phyloP scores from a whole-genome alignment of 2,113 vertebrate genomes.

The Cyanocitta stelleri region DNA sequence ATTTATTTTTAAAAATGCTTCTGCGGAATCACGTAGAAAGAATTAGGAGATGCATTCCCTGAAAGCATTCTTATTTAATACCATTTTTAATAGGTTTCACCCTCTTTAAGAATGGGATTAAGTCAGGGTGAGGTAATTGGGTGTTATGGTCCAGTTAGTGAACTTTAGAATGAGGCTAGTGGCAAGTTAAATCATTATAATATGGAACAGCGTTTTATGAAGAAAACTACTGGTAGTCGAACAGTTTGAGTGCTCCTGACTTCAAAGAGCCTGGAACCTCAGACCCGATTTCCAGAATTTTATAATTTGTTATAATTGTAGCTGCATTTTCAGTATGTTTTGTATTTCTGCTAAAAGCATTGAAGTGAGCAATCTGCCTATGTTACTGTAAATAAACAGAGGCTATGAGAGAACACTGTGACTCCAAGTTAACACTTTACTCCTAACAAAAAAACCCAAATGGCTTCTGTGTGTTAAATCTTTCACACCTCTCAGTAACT shows the following conservation, averaged over 20 bases:
- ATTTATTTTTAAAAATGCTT: not conserved
- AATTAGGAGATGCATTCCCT: not conserved
- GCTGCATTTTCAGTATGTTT: not conserved
- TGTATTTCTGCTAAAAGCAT: not conserved
- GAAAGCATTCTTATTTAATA: not conserved
- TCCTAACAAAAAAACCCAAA: not conserved
- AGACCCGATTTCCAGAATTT: not conserved
- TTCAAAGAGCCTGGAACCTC: constrained; percentile 26
- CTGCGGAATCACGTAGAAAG: not conserved
- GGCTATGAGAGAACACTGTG: not conserved
- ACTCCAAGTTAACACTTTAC: not conserved
- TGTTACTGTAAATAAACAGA: not conserved
- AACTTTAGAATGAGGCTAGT: not conserved
- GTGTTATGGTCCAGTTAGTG: not conserved
- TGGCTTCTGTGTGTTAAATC: not conserved
- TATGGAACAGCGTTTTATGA: not conserved
- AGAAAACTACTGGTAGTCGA: constrained; percentile 34
- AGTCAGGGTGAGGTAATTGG: not conserved
- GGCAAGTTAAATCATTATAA: constrained; percentile 24
- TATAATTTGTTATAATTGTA: constrained; percentile 12
- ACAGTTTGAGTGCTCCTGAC: not conserved
- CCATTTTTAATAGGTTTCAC: not conserved
- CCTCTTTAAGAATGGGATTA: not conserved
- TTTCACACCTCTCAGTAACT: not conserved
- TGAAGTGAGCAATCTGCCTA: not conserved